Percentiles rank a stretch among this genome's conserved stretches.
phyloP scores from a whole-genome alignment of 2,888 invertebrate species.

The Morpho deidamia region DNA sequence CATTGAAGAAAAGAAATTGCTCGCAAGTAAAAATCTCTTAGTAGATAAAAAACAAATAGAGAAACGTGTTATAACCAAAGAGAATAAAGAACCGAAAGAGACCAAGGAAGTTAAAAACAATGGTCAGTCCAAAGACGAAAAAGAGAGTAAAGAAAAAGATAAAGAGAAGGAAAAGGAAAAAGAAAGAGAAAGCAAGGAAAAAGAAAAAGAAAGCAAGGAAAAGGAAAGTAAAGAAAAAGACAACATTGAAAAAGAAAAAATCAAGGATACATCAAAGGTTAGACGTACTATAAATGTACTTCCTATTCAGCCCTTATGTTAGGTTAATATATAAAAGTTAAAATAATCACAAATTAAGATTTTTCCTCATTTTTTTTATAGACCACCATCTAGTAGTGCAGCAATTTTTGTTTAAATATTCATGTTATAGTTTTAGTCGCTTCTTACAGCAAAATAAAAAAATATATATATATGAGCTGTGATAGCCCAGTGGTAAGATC shows the following conservation, averaged over 20 bases:
- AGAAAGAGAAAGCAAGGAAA: constrained; percentile 20
- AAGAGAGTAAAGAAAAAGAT: constrained; percentile 31
- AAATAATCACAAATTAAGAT: too few species aligned
- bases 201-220: constrained; percentile 25
- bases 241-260: constrained; percentile 19
- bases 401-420: too few species aligned
- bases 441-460: too few species aligned
- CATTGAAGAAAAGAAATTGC: constrained; percentile 47
- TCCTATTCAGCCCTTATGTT: too few species aligned
- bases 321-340: too few species aligned
- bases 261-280: constrained; percentile 31
- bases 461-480: too few species aligned
- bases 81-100: constrained; percentile 62
- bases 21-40: constrained; percentile 31
- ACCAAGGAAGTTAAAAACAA: constrained; percentile 41
- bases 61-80: constrained; percentile 49
- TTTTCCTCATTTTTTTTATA: too few species aligned
- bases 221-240: not conserved
- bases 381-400: too few species aligned
- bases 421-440: too few species aligned
- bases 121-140: constrained; percentile 39
- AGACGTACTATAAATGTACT: not conserved
- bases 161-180: constrained; percentile 41
- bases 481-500: too few species aligned
- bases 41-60: constrained; percentile 47